These are phyloP conservation scores for Choristoneura rosaceana DNA, from an alignment of 2,888 invertebrate species.

Conservation along the genomic window DNA sequence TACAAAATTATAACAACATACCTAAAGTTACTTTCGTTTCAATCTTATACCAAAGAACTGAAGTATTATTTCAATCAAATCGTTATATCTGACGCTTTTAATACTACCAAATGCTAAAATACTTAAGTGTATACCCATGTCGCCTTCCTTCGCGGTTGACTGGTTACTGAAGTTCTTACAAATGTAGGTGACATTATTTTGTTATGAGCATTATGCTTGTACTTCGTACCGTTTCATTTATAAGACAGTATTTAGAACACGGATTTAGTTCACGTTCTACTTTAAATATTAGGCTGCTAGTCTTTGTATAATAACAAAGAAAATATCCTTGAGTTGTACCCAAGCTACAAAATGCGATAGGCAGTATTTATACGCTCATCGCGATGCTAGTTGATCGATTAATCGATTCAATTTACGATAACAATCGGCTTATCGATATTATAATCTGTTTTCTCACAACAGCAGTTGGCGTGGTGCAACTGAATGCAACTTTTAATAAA, in stretches of 20 bases:
- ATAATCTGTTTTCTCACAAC: slow-evolving; percentile 22
- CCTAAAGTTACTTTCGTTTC: not conserved
- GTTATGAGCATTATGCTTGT: not conserved
- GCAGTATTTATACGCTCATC: slow-evolving; percentile 18
- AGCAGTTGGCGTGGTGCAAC: not conserved
- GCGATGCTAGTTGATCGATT: slow-evolving; percentile 1
- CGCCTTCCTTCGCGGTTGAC: slow-evolving; percentile 15
- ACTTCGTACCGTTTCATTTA: not conserved
- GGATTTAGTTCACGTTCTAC: not conserved
- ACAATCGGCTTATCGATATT: slow-evolving; percentile 26
- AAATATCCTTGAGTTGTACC: not conserved
- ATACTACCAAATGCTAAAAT: slow-evolving; percentile 11
- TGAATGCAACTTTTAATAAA: not conserved
- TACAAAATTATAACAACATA: not conserved
- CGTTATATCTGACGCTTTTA: not conserved
- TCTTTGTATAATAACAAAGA: not conserved
- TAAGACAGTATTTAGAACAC: not conserved
- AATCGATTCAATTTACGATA: slow-evolving; percentile 35
- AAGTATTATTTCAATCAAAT: not conserved
- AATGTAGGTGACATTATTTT: slow-evolving; percentile 25
- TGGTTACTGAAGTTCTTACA: slow-evolving; percentile 23
- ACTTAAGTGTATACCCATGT: slow-evolving; percentile 30
- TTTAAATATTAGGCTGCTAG: not conserved
- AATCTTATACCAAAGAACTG: not conserved
- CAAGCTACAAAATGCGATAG: not conserved